These are phyloP conservation scores for Zaprionus kolodkinae DNA, from an alignment of 1,140 invertebrate species.

Conservation along the genomic window DNA sequence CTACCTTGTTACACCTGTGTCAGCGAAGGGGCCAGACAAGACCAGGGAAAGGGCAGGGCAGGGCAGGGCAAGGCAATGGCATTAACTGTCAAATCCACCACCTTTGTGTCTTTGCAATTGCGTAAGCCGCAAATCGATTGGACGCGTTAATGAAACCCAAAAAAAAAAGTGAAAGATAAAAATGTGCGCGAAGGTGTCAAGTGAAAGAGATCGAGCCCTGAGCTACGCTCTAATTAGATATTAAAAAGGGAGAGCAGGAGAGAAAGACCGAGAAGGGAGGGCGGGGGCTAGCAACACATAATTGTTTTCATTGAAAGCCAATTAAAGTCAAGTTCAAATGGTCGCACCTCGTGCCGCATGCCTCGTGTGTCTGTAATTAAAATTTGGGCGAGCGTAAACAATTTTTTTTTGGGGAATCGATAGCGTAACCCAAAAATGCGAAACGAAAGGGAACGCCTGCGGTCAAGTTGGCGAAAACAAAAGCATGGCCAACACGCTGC, in stretches of 20 bases:
- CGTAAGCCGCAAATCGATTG: slow-evolving; percentile 64
- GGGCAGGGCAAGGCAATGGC: neutral
- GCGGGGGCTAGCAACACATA: slow-evolving; percentile 34
- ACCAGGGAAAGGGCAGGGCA: neutral
- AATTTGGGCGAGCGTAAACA: slow-evolving; percentile 69
- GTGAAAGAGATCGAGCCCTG: slow-evolving; percentile 49
- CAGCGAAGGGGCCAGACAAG: too few species aligned
- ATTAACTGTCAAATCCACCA: neutral
- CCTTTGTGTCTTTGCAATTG: neutral
- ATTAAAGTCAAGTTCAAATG: slow-evolving; percentile 81
- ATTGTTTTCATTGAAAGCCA: slow-evolving; percentile 74
- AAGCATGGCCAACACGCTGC: neutral
- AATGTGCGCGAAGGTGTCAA: slow-evolving; percentile 23
- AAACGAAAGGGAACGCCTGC: slow-evolving; percentile 37
- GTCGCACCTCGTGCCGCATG: slow-evolving; percentile 57
- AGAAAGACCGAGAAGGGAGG: too few species aligned
- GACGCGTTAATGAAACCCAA: slow-evolving; percentile 64
- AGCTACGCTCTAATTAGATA: slow-evolving; percentile 46
- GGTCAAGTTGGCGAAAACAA: slow-evolving; percentile 34
- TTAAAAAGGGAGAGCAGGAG: slow-evolving; percentile 7
- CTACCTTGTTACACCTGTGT: neutral
- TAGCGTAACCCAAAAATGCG: slow-evolving; percentile 7
- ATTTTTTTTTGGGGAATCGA: slow-evolving; percentile 48
- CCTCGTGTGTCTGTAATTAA: slow-evolving; percentile 64
- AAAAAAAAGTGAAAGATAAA: slow-evolving; percentile 74